phyloP scores from a whole-genome alignment of 2,797 vertebrate species.

The Amphiprion clarkii region DNA sequence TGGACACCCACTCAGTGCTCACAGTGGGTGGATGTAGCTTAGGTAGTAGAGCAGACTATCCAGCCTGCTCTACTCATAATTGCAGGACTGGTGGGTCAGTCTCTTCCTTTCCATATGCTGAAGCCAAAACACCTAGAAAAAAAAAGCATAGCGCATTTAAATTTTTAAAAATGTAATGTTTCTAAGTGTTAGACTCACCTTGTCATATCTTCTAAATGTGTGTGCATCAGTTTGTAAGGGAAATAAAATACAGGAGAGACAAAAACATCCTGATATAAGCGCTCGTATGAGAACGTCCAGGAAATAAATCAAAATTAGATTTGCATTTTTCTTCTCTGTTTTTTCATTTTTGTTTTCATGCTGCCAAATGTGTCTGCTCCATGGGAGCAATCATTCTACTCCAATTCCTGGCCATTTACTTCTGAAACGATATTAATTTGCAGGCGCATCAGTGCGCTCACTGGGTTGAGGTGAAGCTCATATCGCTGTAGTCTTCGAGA shows the following conservation, averaged over 20 bases:
- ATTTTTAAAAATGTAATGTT: background rate
- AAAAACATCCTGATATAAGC: background rate
- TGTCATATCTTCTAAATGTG: background rate
- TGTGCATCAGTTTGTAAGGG: background rate
- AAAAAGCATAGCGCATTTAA: too few species aligned
- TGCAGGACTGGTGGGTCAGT: too few species aligned
- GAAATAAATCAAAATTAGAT: slow-evolving; percentile 4
- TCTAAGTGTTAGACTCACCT: background rate
- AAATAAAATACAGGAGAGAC: background rate
- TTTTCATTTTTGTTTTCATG: background rate
- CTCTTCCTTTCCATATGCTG: too few species aligned
- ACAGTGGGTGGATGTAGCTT: background rate
- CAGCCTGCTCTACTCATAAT: too few species aligned
- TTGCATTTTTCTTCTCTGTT: background rate
- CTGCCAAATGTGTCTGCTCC: background rate
- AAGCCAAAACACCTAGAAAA: background rate
- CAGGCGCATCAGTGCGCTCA: background rate
- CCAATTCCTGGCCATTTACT: slow-evolving; percentile 1
- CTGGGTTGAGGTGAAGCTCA: background rate
- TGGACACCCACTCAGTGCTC: slow-evolving; percentile 28
- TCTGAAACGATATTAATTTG: slow-evolving; percentile 1
- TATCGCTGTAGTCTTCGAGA: slow-evolving; percentile 1
- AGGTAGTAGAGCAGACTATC: too few species aligned
- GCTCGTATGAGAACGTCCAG: background rate
- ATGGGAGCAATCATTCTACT: background rate